Base-by-base conservation (phyloP, 2,888 invertebrate species). In the Oscheius sp. region DNA sequence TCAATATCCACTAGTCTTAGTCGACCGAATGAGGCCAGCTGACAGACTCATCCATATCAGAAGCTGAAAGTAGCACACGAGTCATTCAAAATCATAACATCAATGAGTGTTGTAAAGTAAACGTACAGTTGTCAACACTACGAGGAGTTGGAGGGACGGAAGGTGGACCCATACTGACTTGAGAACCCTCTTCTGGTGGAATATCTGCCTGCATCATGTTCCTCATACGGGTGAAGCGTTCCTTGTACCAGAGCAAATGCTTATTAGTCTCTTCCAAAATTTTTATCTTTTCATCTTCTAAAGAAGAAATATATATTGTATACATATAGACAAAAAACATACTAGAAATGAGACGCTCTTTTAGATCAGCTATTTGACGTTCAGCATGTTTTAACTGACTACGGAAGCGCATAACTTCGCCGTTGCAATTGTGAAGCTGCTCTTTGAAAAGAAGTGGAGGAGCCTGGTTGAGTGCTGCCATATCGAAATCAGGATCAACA, bases 401-500 rank as follows among this genome's bases (percentile, higher is more conserved):
- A n/a, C 41, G 49, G 26, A 59, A 44, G 24, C 59, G 59, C 44
- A 44, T 44, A 20, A 59, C 44, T 30, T 59, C 59, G n/a, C 59
- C 59, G 14, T 54, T 54, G 20, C 54, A 54, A 33, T 54, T 54
- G 22, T 54, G 54, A 6, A 33, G 32, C 20, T 54, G 54, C 33
- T 54, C 54, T 22, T 54, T 54, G 54, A 54, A 54, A 22, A 54
- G 33, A 3, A 54, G 59, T 4, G 59, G 41, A 24, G 41, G 59
- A 2, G 41, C 41, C 32, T 56, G n/a, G 20, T 22, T 47, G 30
- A 41, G 41, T 5, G 22, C 59, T 41, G 44, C 8, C 14, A n/a
- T 20, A 59, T 44, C 22, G 44, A 44, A 17, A 14, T 71, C 68
- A 8, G 51, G 69, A 8, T 73, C 75, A 26, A 74, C 67, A 33